Conservation (phyloP, 2,113 vertebrate genomes). For the Rhinopomastus cyanomelas region DNA sequence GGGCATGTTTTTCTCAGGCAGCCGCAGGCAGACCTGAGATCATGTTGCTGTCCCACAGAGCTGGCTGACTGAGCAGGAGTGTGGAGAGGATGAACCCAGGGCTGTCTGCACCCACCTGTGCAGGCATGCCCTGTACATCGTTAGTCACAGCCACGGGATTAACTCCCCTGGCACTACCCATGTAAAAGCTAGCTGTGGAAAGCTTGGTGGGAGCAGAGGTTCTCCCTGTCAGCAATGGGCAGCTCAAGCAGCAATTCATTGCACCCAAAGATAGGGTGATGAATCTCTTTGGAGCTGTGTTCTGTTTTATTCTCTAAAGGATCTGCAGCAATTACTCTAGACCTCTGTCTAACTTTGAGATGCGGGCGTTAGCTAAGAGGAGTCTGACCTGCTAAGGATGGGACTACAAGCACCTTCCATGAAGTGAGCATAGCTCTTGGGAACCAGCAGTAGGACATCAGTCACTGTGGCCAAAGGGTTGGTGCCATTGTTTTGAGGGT, state of each 20-base stretch:
- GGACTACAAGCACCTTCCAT: neutral
- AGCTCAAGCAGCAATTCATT: neutral
- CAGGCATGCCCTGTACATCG: neutral
- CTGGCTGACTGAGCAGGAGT: neutral
- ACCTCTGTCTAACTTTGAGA: neutral
- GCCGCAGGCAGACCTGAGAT: conserved; percentile 20
- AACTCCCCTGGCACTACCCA: neutral
- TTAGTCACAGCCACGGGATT: conserved; percentile 20
- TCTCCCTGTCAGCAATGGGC: neutral
- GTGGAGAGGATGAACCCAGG: neutral
- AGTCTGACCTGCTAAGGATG: neutral
- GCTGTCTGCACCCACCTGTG: conserved; percentile 6
- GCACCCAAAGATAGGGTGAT: accelerated
- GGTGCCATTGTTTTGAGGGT: neutral
- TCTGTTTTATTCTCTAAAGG: neutral
- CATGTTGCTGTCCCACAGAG: conserved; percentile 1
- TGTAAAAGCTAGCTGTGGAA: neutral
- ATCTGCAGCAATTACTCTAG: neutral
- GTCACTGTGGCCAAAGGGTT: neutral
- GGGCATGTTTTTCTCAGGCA: neutral
- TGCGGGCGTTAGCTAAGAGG: neutral
- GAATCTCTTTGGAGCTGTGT: neutral
- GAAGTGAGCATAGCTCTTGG: neutral
- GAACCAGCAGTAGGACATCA: accelerated
- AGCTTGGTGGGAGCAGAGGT: neutral